Evolutionary conservation across 2,797 vertebrate species (phyloP).

Genomic region (Hydrolagus colliei): DNA sequence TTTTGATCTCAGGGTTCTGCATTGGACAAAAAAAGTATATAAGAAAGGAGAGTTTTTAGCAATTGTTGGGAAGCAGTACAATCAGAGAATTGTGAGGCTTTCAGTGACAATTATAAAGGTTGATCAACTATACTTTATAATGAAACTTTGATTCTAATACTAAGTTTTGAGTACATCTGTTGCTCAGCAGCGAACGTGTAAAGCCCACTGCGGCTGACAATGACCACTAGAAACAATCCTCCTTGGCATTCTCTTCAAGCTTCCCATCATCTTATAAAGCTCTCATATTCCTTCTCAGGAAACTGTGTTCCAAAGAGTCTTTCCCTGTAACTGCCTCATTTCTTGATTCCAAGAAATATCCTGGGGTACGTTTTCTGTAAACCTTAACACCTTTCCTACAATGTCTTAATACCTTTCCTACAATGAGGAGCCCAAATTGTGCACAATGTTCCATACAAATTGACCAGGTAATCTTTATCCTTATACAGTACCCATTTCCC

Average conservation of each 20-base stretch:
- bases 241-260: not conserved
- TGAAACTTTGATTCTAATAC: too few species aligned
- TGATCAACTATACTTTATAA: too few species aligned
- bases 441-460: not conserved
- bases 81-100: too few species aligned
- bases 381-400: not conserved
- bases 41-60: too few species aligned
- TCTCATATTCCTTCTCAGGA: not conserved
- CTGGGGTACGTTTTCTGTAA: not conserved
- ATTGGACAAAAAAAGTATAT: too few species aligned
- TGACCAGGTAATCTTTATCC: not conserved
- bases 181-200: too few species aligned
- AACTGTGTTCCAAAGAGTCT: not conserved
- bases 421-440: not conserved
- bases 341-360: not conserved
- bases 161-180: too few species aligned
- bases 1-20: too few species aligned
- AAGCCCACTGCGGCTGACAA: too few species aligned
- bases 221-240: too few species aligned
- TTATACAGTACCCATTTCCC: not conserved
- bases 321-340: not conserved
- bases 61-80: too few species aligned
- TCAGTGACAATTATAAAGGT: too few species aligned
- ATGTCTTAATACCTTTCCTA: not conserved
- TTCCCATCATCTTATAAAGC: not conserved